A percentile compares a stretch with the other conserved stretches of the same genome.
Conservation (phyloP, 2,888 invertebrate species). For the Sinodicranocentrus sp. region DNA sequence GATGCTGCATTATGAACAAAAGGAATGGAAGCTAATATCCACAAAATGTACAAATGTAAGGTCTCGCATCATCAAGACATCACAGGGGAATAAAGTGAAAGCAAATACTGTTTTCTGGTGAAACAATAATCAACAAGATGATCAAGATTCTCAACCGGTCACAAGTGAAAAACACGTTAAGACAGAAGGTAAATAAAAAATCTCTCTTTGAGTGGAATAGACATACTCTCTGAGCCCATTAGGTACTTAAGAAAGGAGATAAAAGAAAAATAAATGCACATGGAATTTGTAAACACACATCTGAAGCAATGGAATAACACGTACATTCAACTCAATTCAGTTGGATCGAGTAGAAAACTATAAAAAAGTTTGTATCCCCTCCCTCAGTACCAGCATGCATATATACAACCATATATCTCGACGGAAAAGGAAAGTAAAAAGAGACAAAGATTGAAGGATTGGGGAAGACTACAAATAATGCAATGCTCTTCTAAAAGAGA, state of each 20-base stretch:
- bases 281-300: no score
- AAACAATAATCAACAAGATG: slow-evolving; percentile 30
- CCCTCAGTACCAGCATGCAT: no score
- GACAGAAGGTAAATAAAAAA: neutral
- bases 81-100: slow-evolving; percentile 26
- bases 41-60: neutral
- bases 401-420: no score
- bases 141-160: slow-evolving; percentile 22
- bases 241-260: slow-evolving; percentile 81
- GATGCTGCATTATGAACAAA: no score
- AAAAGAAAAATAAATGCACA: neutral
- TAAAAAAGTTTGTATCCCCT: no score
- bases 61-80: neutral
- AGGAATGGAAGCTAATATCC: neutral
- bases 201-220: slow-evolving; percentile 5
- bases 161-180: slow-evolving; percentile 9
- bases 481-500: neutral
- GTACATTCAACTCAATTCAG: no score
- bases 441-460: neutral
- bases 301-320: no score
- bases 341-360: no score
- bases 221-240: slow-evolving; percentile 82
- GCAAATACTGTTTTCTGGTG: slow-evolving; percentile 11
- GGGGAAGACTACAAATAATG: neutral
- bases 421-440: no score